Percentiles rank a stretch among this genome's conserved stretches.
phyloP scores from a whole-genome alignment of 2,888 invertebrate genomes.

The Lasius fuliginosus region DNA sequence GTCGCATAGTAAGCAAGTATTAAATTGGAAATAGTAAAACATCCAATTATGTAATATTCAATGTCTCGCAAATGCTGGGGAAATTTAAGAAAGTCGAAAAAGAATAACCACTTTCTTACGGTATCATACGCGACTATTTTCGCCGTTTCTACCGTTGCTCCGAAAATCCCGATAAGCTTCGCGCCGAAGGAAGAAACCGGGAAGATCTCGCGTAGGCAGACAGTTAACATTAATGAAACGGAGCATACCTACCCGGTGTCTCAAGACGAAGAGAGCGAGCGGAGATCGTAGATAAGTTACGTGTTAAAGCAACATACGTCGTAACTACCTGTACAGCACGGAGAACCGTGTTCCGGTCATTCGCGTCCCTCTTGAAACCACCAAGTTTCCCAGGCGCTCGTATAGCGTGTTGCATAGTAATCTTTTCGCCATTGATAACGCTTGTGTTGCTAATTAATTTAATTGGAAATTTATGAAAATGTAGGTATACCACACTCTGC shows the following conservation, averaged over 20 bases:
- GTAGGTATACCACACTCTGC: not conserved
- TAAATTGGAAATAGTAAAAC: not conserved
- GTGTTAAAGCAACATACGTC: constrained; percentile 70
- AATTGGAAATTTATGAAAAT: constrained; percentile 41
- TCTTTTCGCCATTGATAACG: constrained; percentile 61
- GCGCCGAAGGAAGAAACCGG: constrained; percentile 41
- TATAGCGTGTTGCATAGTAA: constrained; percentile 54
- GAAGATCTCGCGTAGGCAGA: constrained; percentile 71
- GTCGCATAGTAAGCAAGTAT: not conserved
- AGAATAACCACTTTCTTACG: constrained; percentile 38
- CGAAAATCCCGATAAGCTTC: constrained; percentile 53
- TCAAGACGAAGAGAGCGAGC: constrained; percentile 67
- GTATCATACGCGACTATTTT: constrained; percentile 39
- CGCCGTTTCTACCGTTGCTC: constrained; percentile 44
- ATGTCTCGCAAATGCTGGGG: not conserved
- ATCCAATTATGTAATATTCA: not conserved
- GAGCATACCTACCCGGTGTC: constrained; percentile 76
- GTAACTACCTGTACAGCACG: constrained; percentile 71
- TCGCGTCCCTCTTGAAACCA: constrained; percentile 76
- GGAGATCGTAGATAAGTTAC: constrained; percentile 75
- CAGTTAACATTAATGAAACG: constrained; percentile 84
- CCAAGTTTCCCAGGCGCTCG: constrained; percentile 75
- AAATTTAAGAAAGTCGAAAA: constrained; percentile 6
- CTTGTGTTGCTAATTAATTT: constrained; percentile 38
- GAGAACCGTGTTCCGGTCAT: constrained; percentile 79